Conservation (phyloP, 1,140 invertebrate genomes). For the Prorops nasuta region DNA sequence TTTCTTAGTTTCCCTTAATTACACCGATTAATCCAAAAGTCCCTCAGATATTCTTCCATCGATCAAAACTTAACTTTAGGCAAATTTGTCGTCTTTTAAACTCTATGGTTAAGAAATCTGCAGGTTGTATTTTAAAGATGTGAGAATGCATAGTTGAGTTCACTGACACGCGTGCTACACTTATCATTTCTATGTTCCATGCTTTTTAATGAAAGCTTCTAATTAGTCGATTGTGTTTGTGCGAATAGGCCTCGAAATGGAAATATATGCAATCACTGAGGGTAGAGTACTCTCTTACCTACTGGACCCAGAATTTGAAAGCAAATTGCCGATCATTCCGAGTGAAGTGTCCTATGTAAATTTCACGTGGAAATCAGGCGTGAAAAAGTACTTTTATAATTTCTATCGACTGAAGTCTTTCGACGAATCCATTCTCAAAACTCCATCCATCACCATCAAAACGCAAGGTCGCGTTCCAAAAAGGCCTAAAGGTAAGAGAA, state of each 20-base stretch:
- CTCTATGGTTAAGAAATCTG: too few relatives aligned
- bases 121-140: too few relatives aligned
- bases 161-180: too few relatives aligned
- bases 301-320: constrained; percentile 85
- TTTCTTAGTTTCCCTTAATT: too few relatives aligned
- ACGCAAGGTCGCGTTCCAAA: constrained; percentile 80
- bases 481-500: constrained; percentile 71
- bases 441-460: constrained; percentile 84
- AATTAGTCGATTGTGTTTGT: too few relatives aligned
- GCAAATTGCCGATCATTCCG: constrained; percentile 84
- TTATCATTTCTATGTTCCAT: too few relatives aligned
- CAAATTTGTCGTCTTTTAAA: too few relatives aligned
- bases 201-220: too few relatives aligned
- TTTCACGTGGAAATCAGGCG: constrained; percentile 87
- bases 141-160: too few relatives aligned
- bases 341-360: constrained; percentile 87
- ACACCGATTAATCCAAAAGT: too few relatives aligned
- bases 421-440: constrained; percentile 78
- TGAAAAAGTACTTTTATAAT: constrained; percentile 83
- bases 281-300: constrained; percentile 82
- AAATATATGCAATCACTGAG: constrained; percentile 85
- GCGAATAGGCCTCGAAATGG: constrained; percentile 73
- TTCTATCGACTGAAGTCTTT: constrained; percentile 83
- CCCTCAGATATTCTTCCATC: neutral
- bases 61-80: too few relatives aligned